Base-by-base conservation (phyloP, 2,113 vertebrate genomes). In the Gallinago paraguaiae region DNA sequence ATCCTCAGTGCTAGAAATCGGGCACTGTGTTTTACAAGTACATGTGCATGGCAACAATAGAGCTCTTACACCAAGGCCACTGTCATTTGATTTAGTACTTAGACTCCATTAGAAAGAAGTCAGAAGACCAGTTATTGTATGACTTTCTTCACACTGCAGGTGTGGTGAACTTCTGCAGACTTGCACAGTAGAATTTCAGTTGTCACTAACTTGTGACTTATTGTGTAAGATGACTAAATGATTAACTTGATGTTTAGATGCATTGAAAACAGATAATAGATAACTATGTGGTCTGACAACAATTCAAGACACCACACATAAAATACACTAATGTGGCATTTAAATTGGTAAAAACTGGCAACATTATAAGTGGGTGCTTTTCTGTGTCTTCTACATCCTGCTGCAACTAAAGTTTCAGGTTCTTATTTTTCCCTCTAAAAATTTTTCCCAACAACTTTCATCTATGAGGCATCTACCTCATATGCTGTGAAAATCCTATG, bases 181-280 rank as follows among this genome's bases (percentile, higher is more conserved):
- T n/a, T 6, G 17, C 31, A 74, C 3, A 0, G 37, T 37, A 57
- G 50, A 86, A 17, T 11, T 81, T 43, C 3, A 25, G 60, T 14
- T 94, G 86, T 82, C 82, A 54, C 31, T 64, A 50, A 76, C 48
- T 92, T 74, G 51, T 88, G 93, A 86, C 54, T 81, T 51, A 91
- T 65, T 5, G 27, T 13, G 39, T 59, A 46, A 88, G 60, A 76
- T 41, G 51, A 41, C 8, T 80, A 70, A 89, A 86, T 37, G 41
- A 92, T 81, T 90, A 82, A 79, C 65, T 50, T 85, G 24, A 51
- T 90, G 51, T 75, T 88, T 76, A 37, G 33, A 81, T 86, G 54
- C 64, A 46, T 45, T 92, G 84, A 86, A 84, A 90, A 59, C 48
- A 90, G 56, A 28, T 69, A 85, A 85, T 45, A 87, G 69, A 71